A percentile compares a stretch with the other conserved stretches of the same genome.
phyloP scores from a whole-genome alignment of 53 echinoderm and acorn worm species.

The Henricia sp. region DNA sequence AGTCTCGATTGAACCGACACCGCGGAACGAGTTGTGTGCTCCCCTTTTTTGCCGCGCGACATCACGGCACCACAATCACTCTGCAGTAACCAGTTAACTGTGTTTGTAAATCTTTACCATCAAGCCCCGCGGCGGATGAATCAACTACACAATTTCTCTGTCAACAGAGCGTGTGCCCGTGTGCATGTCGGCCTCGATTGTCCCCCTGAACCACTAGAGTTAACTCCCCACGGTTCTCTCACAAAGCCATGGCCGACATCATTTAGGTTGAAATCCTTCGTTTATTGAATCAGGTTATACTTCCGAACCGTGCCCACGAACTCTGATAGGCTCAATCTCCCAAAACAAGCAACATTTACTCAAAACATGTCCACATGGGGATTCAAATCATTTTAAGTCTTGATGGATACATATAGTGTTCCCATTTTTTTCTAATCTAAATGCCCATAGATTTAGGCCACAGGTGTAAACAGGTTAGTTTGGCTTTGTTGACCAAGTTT shows the following conservation, averaged over 20 bases:
- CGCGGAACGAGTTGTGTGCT: not conserved
- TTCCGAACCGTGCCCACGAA: not conserved
- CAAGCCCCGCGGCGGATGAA: slow-evolving; percentile 45
- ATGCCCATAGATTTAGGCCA: not conserved
- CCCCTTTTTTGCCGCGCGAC: slow-evolving; percentile 21
- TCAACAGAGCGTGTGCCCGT: slow-evolving; percentile 62
- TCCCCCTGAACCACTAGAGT: slow-evolving; percentile 35
- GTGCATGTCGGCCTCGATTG: slow-evolving; percentile 53
- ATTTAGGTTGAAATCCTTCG: slow-evolving; percentile 16
- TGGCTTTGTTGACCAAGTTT: too few species aligned
- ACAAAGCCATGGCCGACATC: slow-evolving; percentile 52
- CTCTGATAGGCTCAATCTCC: slow-evolving; percentile 52
- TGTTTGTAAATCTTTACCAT: slow-evolving; percentile 47
- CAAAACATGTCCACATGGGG: slow-evolving; percentile 13
- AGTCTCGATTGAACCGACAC: slow-evolving; percentile 10
- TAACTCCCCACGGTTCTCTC: slow-evolving; percentile 3
- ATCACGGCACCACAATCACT: slow-evolving; percentile 54
- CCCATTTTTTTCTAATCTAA: not conserved
- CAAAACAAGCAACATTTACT: slow-evolving; percentile 58
- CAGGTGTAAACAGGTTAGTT: too few species aligned
- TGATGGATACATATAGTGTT: slow-evolving; percentile 43
- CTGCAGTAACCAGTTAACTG: slow-evolving; percentile 62
- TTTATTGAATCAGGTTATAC: slow-evolving; percentile 49
- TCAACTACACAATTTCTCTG: slow-evolving; percentile 48
- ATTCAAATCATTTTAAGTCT: slow-evolving; percentile 25